phyloP scores from a whole-genome alignment of 2,888 invertebrate species.

The Phorcus lineatus region DNA sequence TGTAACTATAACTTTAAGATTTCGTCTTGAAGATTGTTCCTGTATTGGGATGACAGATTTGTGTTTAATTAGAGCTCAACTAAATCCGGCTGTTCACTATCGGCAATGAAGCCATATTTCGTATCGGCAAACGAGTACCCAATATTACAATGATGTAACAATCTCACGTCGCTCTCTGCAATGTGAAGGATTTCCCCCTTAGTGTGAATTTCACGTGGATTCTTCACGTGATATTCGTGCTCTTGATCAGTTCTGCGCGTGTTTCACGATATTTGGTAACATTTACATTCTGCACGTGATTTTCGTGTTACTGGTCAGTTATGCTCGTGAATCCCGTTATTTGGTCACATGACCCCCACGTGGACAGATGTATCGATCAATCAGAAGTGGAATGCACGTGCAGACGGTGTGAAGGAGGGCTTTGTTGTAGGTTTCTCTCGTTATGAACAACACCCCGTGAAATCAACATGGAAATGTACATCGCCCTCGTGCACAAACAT shows the following conservation, averaged over 20 bases:
- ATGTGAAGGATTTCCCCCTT: too few species aligned
- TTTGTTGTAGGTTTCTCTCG: conserved; percentile 1
- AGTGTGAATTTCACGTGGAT: background rate
- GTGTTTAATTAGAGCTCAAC: too few species aligned
- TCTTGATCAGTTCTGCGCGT: background rate
- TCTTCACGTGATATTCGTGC: background rate
- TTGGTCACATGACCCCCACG: background rate
- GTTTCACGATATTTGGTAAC: background rate
- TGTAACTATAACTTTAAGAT: too few species aligned
- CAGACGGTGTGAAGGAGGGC: background rate
- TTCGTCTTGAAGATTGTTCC: too few species aligned
- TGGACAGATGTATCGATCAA: background rate
- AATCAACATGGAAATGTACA: background rate
- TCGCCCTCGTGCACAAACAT: background rate
- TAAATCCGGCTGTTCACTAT: too few species aligned
- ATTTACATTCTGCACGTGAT: background rate
- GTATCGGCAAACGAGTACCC: too few species aligned
- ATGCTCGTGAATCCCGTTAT: background rate
- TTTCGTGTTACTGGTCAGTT: background rate
- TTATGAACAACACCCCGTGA: background rate
- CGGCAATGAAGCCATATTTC: too few species aligned
- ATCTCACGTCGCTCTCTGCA: too few species aligned
- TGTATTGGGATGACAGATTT: too few species aligned
- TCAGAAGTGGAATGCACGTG: background rate
- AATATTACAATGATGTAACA: too few species aligned